Conservation (phyloP, 2,113 vertebrate species). For the Myotis brandtii region DNA sequence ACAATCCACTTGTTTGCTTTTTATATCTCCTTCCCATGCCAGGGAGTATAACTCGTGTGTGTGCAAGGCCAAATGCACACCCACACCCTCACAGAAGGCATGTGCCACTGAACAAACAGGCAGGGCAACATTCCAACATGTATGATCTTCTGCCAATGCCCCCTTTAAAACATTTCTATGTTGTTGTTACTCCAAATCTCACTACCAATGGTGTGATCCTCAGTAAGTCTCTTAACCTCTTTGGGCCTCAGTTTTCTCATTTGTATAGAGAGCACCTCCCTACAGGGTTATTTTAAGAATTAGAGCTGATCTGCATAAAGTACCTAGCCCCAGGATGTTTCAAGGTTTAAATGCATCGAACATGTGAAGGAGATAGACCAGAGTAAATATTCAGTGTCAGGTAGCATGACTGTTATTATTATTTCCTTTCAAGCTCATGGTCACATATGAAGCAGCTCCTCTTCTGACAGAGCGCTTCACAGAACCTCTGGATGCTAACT, state of each 20-base stretch:
- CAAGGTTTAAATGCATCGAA: constrained; percentile 35
- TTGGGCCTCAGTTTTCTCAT: constrained; percentile 57
- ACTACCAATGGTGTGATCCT: neutral
- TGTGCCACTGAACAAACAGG: constrained; percentile 16
- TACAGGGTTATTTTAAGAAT: constrained; percentile 39
- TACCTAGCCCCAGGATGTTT: neutral
- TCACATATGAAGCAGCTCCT: neutral
- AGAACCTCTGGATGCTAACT: neutral
- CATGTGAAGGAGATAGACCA: neutral
- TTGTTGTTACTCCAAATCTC: constrained; percentile 47
- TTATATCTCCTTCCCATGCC: constrained; percentile 37
- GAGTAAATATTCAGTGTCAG: neutral
- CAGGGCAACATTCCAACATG: constrained; percentile 31
- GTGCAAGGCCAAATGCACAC: neutral
- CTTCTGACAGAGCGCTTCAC: neutral
- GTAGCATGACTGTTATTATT: neutral
- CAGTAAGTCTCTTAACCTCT: constrained; percentile 39
- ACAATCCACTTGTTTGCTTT: constrained; percentile 59
- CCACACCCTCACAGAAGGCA: constrained; percentile 30
- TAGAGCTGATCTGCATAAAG: neutral
- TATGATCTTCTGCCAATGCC: neutral
- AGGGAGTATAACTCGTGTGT: constrained; percentile 22
- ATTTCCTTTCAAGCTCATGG: neutral
- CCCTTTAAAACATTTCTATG: constrained; percentile 26
- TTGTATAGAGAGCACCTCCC: constrained; percentile 3